Base-by-base conservation (phyloP, 2,797 vertebrate species). In the Micromesistius poutassou region DNA sequence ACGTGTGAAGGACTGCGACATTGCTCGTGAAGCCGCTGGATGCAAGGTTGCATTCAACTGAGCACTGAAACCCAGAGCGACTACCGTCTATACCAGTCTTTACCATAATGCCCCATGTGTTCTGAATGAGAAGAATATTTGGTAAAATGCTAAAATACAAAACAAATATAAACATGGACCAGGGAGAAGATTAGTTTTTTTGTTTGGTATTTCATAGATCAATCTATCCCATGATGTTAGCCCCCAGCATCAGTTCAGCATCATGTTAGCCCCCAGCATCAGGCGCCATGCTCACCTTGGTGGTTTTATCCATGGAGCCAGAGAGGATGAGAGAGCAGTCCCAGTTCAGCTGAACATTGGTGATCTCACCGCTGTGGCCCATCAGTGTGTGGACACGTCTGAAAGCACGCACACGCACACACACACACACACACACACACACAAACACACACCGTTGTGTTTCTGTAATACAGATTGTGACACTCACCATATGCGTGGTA, bases 281-380 rank as follows among this genome's bases (percentile, higher is more conserved):
- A 8, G 22, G n/a, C 46, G 9, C n/a, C 5, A 62, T n/a, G 71
- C 92, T 93, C 82, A 98, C 97, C 96, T 95, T 98, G 92, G 95
- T 96, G 12, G 94, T 97, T 92, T 96, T 97, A 88, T 98, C 97
- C 95, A 97, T 94, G 19, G 98, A 99, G 83, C 95, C 96, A 3
- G 95, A 94, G 77, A 94, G 90, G 62, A 98, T 95, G 6, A 98
- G 93, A 30, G 97, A 96, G 85, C 95, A 95, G 84, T 98, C 95
- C 97, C 98, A 99, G 89, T 92, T 99, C 88, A 98, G 97, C 80
- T 96, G 93, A 38, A 95, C 94, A n/a, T 95, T 97, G 85, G 95
- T 97, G 76, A 99, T 96, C 91, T 98, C 97, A 31, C 93, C 97
- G 12, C 84, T 85, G 85, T 99, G 98, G 19, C 96, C 96, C 12